Base-by-base conservation (phyloP, 2,113 vertebrate genomes). In the Thalassoma bifasciatum region DNA sequence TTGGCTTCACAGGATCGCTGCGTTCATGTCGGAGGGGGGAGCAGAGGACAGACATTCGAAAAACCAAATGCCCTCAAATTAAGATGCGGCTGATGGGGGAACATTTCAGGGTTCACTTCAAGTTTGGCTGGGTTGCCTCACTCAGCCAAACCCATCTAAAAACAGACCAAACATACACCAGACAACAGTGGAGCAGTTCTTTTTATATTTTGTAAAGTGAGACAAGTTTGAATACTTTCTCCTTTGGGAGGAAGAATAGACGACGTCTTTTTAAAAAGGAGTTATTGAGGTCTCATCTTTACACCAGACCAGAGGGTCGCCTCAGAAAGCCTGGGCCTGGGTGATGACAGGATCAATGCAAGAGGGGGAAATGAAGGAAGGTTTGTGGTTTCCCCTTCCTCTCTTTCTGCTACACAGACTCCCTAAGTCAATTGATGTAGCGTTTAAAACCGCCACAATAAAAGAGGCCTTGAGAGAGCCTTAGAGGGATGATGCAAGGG, bases 401-500 rank as follows among this genome's bases (percentile, higher is more conserved):
- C n/a, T 36, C 37, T 54, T 57, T 77, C 67, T 66, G 40, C 64
- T 53, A 53, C 51, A 63, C 30, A 60, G 61, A 14, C 53, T 66
- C 60, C 66, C 19, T 38, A 57, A 51, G 12, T 30, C 78, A 47
- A 83, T 65, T 78, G 69, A 86, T 68, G 79, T 75, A 51, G 54
- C 30, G 30, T 30, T 30, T 30, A 63, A 60, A 70, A 72, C 81
- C 26, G 69, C 89, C 86, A 83, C 79, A 89, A 84, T n/a, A 75
- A 85, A 74, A 75, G 60, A 81, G 44, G 69, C 57, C 54, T 54
- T 42, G 59, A 65, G 77, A 76, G 75, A 70, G 65, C 19, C 2
- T 64, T 72, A 87, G 61, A 77, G 73, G 53, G 77, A 60, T 59
- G 67, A 62, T 44, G 75, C 78, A 58, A 75, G 75, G 81, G 61